Percentiles rank a stretch among this genome's conserved stretches.
These are phyloP conservation scores for Agapostemon virescens DNA, from an alignment of 2,888 invertebrate genomes.

Conservation along the genomic window DNA sequence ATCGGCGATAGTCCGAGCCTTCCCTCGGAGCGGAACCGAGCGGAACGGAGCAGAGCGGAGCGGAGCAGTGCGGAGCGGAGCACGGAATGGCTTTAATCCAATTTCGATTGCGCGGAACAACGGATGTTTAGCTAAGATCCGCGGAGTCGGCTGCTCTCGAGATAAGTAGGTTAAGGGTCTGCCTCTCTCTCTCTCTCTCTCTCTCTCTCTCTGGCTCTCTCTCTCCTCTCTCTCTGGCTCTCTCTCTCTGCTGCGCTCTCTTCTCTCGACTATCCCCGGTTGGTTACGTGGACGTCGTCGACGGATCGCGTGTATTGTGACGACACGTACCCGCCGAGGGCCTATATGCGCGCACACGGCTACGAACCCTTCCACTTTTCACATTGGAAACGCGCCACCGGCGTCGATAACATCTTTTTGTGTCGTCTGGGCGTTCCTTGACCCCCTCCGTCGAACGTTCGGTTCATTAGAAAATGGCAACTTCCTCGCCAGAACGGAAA, in stretches of 20 bases:
- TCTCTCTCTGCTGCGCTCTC: too few species aligned
- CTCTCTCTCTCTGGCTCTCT: background rate
- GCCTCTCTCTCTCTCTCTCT: background rate
- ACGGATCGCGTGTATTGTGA: constrained; percentile 26
- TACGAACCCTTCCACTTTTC: background rate
- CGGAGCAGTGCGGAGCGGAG: background rate
- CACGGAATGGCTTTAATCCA: constrained; percentile 43
- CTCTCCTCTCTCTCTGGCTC: background rate
- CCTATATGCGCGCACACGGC: constrained; percentile 26
- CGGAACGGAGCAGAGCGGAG: constrained; percentile 5
- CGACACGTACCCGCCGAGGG: constrained; percentile 29
- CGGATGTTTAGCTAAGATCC: constrained; percentile 41
- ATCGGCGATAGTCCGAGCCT: constrained; percentile 14
- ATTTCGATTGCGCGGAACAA: constrained; percentile 35
- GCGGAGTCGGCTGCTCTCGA: constrained; percentile 21
- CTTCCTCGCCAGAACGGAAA: background rate
- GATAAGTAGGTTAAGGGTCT: constrained; percentile 45
- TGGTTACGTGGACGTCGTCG: background rate
- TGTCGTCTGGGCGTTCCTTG: background rate
- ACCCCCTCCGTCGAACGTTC: background rate
- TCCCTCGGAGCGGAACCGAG: background rate
- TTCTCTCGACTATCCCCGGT: background rate
- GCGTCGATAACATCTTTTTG: constrained; percentile 20
- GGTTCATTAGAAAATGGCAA: background rate
- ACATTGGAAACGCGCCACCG: constrained; percentile 24